Evolutionary conservation across 1,140 invertebrate species (phyloP).

Genomic region (Gonioctena quinquepunctata): DNA sequence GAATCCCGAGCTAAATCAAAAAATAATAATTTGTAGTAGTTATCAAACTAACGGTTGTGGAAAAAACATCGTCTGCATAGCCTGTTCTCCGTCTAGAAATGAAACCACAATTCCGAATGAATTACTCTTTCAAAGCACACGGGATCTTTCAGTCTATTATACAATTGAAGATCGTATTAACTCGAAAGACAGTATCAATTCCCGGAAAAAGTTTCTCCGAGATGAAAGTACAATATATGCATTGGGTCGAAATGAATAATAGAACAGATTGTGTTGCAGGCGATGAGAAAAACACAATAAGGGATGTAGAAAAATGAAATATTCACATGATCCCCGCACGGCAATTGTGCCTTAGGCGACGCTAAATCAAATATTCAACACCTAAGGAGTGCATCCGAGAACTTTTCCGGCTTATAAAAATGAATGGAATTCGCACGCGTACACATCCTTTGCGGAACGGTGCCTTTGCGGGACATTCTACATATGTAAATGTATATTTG

Average conservation of each 20-base stretch:
- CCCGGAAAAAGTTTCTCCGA: neutral
- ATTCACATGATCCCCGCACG: constrained; percentile 12
- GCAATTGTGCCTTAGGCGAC: constrained; percentile 16
- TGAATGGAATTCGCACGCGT: constrained; percentile 7
- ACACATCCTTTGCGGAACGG: neutral
- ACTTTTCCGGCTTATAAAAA: constrained; percentile 8
- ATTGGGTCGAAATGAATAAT: constrained; percentile 10
- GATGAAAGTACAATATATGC: neutral
- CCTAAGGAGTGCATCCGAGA: neutral
- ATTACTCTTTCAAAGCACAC: too few relatives aligned
- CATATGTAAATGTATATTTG: constrained; percentile 7
- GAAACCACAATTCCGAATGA: too few relatives aligned
- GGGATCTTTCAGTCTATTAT: too few relatives aligned
- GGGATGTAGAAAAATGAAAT: constrained; percentile 16
- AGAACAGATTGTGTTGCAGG: constrained; percentile 8
- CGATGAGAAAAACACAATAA: constrained; percentile 20
- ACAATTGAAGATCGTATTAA: neutral
- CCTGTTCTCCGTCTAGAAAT: too few relatives aligned
- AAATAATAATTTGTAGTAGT: too few relatives aligned
- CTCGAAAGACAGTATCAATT: neutral
- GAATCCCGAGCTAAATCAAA: too few relatives aligned
- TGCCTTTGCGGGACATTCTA: neutral
- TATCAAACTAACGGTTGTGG: too few relatives aligned
- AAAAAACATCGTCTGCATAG: too few relatives aligned
- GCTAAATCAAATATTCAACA: constrained; percentile 20